Evolutionary conservation across 2,113 vertebrate genomes (phyloP), one percentile per base, ranked within the genome.

Genomic region (Amazona vittata): DNA sequence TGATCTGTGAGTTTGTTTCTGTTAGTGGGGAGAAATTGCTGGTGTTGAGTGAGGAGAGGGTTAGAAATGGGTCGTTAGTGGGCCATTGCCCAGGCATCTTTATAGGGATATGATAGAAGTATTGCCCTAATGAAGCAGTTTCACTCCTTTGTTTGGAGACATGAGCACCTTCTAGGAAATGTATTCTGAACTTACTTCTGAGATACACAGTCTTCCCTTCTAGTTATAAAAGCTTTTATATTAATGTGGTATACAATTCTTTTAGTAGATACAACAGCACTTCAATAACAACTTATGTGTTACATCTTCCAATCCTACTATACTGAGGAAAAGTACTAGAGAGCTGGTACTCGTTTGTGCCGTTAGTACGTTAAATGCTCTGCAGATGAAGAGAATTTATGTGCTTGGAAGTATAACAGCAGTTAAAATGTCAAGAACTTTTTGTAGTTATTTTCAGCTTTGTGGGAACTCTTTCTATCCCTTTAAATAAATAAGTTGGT

Each of bases 401-500:
- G 0, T 77, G 31, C 68, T 89, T 92, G 64, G 37, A 86, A 70
- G 9, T 89, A 63, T 73, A 92, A 39, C 16, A 28, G 43, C 15
- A 35, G 15, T 62, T 90, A 70, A 93, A 90, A 52, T 50, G 33
- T 57, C 29, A 89, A 28, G 44, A 86, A 75, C 19, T 39, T 63
- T 37, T 73, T 71, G 29, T 77, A 70, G 79, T 80, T 85, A 55
- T 25, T 74, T 80, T 90, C 74, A 74, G 35, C 52, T 90, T 74
- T 68, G 4, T 75, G 86, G 81, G 62, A 90, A 28, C 13, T 47
- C 15, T 39, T 77, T 78, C 24, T 87, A 0, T 73, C 24, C 24
- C 21, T 70, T 4, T 55, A 59, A 89, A 52, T 60, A 75, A 69
- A 35, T 67, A 17, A 69, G 82, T n/a, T 49, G 0, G 8, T 59